Evolutionary conservation across 2,888 invertebrate species (phyloP), one percentile per base, ranked within the genome.

Genomic region (Aphidius colemani): DNA sequence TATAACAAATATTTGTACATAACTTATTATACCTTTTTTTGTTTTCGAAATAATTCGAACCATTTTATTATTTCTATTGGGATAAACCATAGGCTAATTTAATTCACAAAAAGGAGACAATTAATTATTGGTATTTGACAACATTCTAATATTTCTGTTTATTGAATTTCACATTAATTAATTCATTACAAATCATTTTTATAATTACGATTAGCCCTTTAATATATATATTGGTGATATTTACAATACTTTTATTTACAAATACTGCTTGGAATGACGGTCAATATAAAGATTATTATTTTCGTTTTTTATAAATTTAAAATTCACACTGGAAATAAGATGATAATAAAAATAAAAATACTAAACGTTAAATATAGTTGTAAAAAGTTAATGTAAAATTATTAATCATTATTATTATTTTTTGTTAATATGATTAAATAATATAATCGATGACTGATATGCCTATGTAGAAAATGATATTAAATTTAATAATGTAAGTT

Each of bases 231-330:
- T 49, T 66, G 57, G 53, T 66, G 67, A 63, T 71, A 71, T 71
- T 71, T 71, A 71, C 70, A 71, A 67, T 70, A 65, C 64, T 13
- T 48, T 67, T 71, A 71, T 70, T 61, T 71, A 71, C 70, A 71
- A 69, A 69, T 70, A 70, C 68, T 68, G 67, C 66, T 71, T 67
- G 70, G 68, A 71, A 71, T 71, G 70, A 67, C 67, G 66, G 68
- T 68, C 63, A 50, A 50, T 30, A 7, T 30, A 10, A 18, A 18
- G 10, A 59, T n/a, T n/a, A n/a, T 30, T 10, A 30, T 9, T 48
- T 48, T 46, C 1, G 2, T 46, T 46, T 46, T 46, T 46, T 46
- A 30, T 30, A 30, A 30, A 30, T 30, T 30, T 5, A 30, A 5
- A 30, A 30, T 30, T 5, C 30, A 30, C 5, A 5, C 1, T 30